Base-by-base conservation (phyloP, 1,140 invertebrate species). In the Pseudomyrmex concolor region DNA sequence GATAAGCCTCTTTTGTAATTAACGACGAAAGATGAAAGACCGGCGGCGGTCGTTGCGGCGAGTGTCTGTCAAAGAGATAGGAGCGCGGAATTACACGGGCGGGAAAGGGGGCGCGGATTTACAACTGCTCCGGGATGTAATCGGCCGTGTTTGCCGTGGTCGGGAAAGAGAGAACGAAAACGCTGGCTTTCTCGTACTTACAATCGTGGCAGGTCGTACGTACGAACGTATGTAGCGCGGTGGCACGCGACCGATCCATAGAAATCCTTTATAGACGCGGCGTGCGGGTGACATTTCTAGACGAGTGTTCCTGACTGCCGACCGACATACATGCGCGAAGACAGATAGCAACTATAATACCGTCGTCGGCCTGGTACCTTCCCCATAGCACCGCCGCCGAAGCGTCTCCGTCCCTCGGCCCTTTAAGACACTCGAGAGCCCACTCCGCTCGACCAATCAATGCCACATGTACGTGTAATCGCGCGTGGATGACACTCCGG, bases 271-370 rank as follows among this genome's bases (percentile, higher is more conserved):
- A 91, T 89, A 89, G 90, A 74, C 66, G 48, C 74, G 86, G 91
- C 88, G 91, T 92, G 92, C 86, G 90, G 85, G 86, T 93, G 92
- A 93, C 93, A 93, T 92, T 89, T 90, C 89, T 91, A 87, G 89
- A 92, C 89, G 93, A 93, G 93, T 94, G 93, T 94, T 93, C 87
- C 92, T 93, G 93, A 93, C 92, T 93, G 92, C 88, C 86, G 89
- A 89, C 83, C 92, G 89, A 92, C 92, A 90, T 90, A 90, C 84
- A 84, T 91, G 86, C 87, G 87, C 88, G 88, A 92, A 92, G 91
- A 93, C 89, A 90, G 91, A 93, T 92, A 92, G 91, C 91, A 90
- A 86, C 91, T 88, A 90, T 90, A 85, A 87, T 89, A 88, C 78
- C 64, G 74, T 87, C 88, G 86, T 67, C 73, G 72, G 43, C 19